Percentiles rank a stretch among this genome's conserved stretches.
Conservation (phyloP, 2,113 vertebrate species). For the Laticauda laticaudata region DNA sequence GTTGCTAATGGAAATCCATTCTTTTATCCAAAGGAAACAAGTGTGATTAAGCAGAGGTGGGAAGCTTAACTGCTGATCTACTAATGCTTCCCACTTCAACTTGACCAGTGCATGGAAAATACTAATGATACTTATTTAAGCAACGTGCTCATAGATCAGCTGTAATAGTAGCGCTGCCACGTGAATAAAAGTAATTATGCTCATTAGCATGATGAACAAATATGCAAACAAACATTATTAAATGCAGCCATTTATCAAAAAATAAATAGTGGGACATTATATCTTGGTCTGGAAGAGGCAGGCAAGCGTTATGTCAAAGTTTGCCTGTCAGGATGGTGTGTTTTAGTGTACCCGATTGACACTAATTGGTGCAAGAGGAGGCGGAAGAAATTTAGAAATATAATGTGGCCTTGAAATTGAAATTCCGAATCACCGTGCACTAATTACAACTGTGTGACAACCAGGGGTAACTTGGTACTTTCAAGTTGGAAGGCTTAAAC, state of each 20-base stretch:
- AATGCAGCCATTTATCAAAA: conserved; percentile 68
- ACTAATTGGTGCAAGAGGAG: conserved; percentile 58
- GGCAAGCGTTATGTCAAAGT: conserved; percentile 66
- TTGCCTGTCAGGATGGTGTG: conserved; percentile 60
- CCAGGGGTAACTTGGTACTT: conserved; percentile 48
- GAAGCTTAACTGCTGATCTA: conserved; percentile 24
- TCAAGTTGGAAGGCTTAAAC: conserved; percentile 43
- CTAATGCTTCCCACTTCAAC: conserved; percentile 42
- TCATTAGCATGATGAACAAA: conserved; percentile 67
- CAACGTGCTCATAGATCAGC: conserved; percentile 66
- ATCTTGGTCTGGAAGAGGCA: conserved; percentile 61
- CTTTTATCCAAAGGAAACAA: conserved; percentile 13
- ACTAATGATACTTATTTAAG: conserved; percentile 64
- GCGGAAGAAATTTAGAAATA: conserved; percentile 59
- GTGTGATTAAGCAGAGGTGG: background rate
- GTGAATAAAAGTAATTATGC: conserved; percentile 75
- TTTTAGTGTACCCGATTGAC: conserved; percentile 65
- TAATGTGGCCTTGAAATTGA: conserved; percentile 49
- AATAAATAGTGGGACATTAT: conserved; percentile 63
- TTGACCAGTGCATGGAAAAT: conserved; percentile 64
- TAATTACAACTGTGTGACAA: conserved; percentile 53
- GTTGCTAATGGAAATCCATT: background rate
- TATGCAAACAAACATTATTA: conserved; percentile 74
- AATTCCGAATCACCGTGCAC: conserved; percentile 49
- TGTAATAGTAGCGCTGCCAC: conserved; percentile 59